phyloP scores from a whole-genome alignment of 2,888 invertebrate species.

The Bhutanitis thaidina region DNA sequence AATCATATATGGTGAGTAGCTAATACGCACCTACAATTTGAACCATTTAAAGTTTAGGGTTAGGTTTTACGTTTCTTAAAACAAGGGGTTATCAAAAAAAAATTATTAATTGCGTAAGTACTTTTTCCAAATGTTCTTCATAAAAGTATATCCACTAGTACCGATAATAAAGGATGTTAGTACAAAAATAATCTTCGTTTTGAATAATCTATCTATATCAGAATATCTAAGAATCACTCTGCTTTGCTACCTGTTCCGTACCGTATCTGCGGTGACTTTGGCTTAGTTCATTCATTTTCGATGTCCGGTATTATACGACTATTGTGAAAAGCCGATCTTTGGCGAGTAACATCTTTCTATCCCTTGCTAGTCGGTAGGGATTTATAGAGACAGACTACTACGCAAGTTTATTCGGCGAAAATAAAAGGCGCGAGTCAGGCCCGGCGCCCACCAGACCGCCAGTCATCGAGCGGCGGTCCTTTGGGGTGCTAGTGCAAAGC shows the following conservation, averaged over 20 bases:
- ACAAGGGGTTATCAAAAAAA: too few relatives aligned
- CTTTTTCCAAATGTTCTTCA: too few relatives aligned
- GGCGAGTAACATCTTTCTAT: slow-evolving; percentile 42
- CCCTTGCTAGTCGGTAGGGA: slow-evolving; percentile 30
- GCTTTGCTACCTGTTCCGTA: neutral
- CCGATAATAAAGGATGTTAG: too few relatives aligned
- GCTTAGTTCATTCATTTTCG: slow-evolving; percentile 31
- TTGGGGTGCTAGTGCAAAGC: slow-evolving; percentile 23
- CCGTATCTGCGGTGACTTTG: neutral
- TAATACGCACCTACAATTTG: too few relatives aligned
- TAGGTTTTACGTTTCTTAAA: too few relatives aligned
- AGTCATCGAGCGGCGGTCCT: slow-evolving; percentile 71
- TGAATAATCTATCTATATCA: too few relatives aligned
- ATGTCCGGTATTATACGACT: slow-evolving; percentile 30
- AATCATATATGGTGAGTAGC: too few relatives aligned
- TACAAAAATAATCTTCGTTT: too few relatives aligned
- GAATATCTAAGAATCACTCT: too few relatives aligned
- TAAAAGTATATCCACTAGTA: too few relatives aligned
- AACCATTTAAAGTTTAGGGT: too few relatives aligned
- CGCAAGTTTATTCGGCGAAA: slow-evolving; percentile 29
- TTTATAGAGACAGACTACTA: slow-evolving; percentile 13
- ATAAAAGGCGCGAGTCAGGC: slow-evolving; percentile 29
- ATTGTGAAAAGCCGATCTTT: slow-evolving; percentile 30
- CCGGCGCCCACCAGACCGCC: slow-evolving; percentile 37
- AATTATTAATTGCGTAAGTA: too few relatives aligned